Base-by-base conservation (phyloP, 2,113 vertebrate species). In the Microcebus tavaratra region DNA sequence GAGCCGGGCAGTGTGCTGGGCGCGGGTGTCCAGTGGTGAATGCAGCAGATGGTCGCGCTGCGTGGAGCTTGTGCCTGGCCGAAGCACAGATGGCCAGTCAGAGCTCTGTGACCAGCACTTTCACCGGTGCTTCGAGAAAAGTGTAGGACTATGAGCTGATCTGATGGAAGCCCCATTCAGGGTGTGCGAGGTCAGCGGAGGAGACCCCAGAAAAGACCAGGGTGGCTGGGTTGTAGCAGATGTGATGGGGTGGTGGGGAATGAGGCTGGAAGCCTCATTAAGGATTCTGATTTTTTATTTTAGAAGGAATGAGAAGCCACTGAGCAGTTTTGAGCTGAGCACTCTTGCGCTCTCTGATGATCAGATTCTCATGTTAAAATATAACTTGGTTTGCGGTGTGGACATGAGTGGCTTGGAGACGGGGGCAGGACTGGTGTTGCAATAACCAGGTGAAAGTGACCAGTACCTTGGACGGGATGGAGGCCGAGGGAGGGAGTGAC, bases 11-110 rank as follows among this genome's bases (percentile, higher is more conserved):
- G 61, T 4, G 59, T 42, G 59, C 45, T 23, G 39, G 72, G 48
- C 21, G 23, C 5, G 0, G 34, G 59, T 65, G 42, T 27, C 50
- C 0, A 0, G n/a, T 36, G 20, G 31, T 11, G 36, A 23, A 1
- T 6, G 13, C 3, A 17, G 25, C 18, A 7, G 39, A 27, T 0
- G 1, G 55, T 72, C 59, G 6, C 11, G 23, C 72, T 34, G 1
- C 0, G 2, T 5, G 18, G 85, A 20, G 17, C 45, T 4, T 21
- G 34, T 0, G 70, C 27, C 63, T 14, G n/a, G n/a, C 1, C 0
- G 29, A 45, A 3, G 29, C 39, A 8, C 6, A 1, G 61, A 6
- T 42, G 63, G 25, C 18, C 75, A 15, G 50, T 7, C 55, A 2
- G 20, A 29, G 48, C 10, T 55, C 27, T 0, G 6, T 9, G 4